Base-by-base conservation (phyloP, 2,888 invertebrate genomes). In the Himalopsyche anomala region DNA sequence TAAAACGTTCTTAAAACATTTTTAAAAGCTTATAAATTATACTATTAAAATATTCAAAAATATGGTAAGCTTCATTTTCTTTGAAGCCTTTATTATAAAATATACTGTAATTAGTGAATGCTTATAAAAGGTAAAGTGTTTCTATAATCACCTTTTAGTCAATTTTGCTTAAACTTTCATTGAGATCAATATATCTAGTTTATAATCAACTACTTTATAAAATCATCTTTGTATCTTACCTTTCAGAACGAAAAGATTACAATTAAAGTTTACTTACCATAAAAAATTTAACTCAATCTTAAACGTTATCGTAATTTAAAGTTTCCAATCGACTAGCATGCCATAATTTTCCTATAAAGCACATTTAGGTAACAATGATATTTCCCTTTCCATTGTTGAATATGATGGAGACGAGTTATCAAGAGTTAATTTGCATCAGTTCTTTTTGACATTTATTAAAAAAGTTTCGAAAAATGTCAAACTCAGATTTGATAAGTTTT, bases 401-500 rank as follows among this genome's bases (percentile, higher is more conserved):
- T 62, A 62, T 62, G 28, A 62, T 74, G 74, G 36, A 38, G 74
- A 38, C 19, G 36, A 74, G 62, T 36, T 11, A 74, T 74, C 74
- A 74, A 74, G 12, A 74, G 38, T 19, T 80, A 12, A 80, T 80
- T 51, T 80, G 54, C 82, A 54, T 54, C 82, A 54, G 82, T 28
- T 55, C 36, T 82, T 82, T 82, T 38, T 55, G 82, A 82, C 82
- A 82, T 36, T 82, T 82, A 82, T 82, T 54, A 55, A 82, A 82
- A 82, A 82, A 81, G 54, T 81, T 81, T 51, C 8, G 12, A 42
- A 5, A 38, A 40, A 6, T 4, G 69, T 69, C 28, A 28, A 36
- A 69, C 12, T 69, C 69, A 19, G 36, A 69, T 69, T 69, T 69
- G 6, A 12, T 12, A 51, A 51, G 45, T 51, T 51, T 12, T 51